A percentile compares a stretch with the other conserved stretches of the same genome.
phyloP scores from a whole-genome alignment of 2,888 invertebrate species.

The Epicampocera succincta region DNA sequence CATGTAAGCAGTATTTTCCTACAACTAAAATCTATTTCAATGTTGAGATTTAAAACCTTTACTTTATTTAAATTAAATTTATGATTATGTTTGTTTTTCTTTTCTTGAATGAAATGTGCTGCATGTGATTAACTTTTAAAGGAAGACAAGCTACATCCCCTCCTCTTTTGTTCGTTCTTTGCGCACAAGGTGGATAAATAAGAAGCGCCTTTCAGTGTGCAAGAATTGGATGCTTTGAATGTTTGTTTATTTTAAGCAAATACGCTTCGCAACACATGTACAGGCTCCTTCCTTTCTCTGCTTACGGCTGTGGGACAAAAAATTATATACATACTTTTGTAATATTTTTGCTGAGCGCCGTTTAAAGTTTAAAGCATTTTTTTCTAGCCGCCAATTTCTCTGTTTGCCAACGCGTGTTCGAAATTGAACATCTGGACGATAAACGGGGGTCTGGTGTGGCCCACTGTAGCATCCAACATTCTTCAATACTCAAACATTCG shows the following conservation, averaged over 20 bases:
- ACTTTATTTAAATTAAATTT: not conserved
- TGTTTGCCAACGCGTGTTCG: no score
- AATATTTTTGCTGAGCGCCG: no score
- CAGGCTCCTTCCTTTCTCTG: not conserved
- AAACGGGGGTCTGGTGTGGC: no score
- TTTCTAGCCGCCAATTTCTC: no score
- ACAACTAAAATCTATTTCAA: not conserved
- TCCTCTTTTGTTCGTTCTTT: no score
- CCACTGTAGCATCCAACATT: not conserved
- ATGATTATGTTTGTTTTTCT: not conserved
- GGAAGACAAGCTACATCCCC: not conserved
- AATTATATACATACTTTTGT: no score
- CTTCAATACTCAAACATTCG: conserved; percentile 5
- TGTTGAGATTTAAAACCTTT: not conserved
- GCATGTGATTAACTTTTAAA: conserved; percentile 10
- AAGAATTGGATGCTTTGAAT: not conserved
- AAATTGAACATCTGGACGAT: no score
- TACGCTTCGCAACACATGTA: conserved; percentile 3
- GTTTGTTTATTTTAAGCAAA: conserved; percentile 31
- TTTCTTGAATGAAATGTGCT: not conserved
- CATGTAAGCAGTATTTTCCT: no score
- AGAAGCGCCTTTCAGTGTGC: not conserved
- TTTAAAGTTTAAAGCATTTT: no score
- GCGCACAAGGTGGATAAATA: no score
- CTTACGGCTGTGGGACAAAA: no score